Base-by-base conservation (phyloP, 2,797 vertebrate species). In the Dallia pectoralis region DNA sequence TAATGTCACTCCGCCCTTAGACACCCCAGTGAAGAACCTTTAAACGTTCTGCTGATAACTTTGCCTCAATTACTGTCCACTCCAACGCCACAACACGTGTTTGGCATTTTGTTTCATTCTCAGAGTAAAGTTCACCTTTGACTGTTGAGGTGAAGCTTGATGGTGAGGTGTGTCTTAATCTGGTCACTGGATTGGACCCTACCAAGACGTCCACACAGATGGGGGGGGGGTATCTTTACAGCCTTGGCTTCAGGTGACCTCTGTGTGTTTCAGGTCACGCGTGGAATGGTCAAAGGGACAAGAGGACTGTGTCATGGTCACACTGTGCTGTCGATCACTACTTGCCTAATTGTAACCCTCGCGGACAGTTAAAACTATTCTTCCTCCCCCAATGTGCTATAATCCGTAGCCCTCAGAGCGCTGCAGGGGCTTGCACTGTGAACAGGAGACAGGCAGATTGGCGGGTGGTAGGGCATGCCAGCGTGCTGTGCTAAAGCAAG, bases 341-440 rank as follows among this genome's bases (percentile, higher is more conserved):
- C 77, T 89, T 82, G 89, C 85, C 87, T 81, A 74, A 85, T 84
- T 72, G 72, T 89, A 92, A 92, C 84, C 89, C 91, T 87, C 84
- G 81, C 83, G 88, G 88, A 90, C 90, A 87, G 78, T 85, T 59
- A 59, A 73, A 86, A 81, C 70, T 84, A 85, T 85, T 83, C 79
- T 84, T 82, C 76, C 86, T 81, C 48, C 74, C 75, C 86, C 84
- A 85, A 65, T 77, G 82, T 72, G 25, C 69, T 51, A 70, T 32
- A n/a, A n/a, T 72, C 66, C 69, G 51, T 44, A 61, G 65, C 12
- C 40, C 72, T 66, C 64, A 49, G 66, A 62, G 33, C 40, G 19
- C 51, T n/a, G 40, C 74, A 47, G 36, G 59, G 74, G 48, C 67
- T 68, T 22, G 48, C 67, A 65, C 53, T 14, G 11, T n/a, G n/a